phyloP scores from a whole-genome alignment of 2,113 vertebrate genomes.

The Tenrec ecaudatus region DNA sequence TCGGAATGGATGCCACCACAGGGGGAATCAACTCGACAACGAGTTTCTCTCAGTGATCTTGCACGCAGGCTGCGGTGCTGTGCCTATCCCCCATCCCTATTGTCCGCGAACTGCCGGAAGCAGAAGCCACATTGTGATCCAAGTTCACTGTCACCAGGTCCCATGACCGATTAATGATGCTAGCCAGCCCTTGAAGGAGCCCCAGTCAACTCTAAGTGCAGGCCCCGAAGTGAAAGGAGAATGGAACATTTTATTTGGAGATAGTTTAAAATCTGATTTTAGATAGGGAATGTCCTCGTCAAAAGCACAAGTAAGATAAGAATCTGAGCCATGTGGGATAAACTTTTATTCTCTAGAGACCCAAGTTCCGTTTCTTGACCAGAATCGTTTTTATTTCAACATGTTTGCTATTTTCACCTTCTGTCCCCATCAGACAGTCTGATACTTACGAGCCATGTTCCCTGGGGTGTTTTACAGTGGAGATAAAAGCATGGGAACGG shows the following conservation, averaged over 20 bases:
- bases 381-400: slow-evolving; percentile 43
- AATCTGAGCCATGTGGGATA: neutral
- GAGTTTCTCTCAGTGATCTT: neutral
- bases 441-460: slow-evolving; percentile 32
- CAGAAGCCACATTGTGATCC: neutral
- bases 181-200: neutral
- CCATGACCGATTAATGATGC: neutral
- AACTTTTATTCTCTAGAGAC: slow-evolving; percentile 18
- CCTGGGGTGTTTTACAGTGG: slow-evolving; percentile 27
- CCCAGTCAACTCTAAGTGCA: neutral
- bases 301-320: slow-evolving; percentile 30
- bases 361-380: slow-evolving; percentile 52
- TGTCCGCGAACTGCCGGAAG: neutral
- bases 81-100: neutral
- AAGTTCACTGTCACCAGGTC: neutral
- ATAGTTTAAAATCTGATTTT: slow-evolving; percentile 55
- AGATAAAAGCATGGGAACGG: slow-evolving; percentile 42
- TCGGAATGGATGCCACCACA: neutral
- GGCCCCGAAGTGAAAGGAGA: slow-evolving; percentile 22
- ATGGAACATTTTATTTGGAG: slow-evolving; percentile 39
- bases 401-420: slow-evolving; percentile 11
- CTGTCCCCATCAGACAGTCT: neutral
- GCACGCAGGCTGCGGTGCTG: neutral
- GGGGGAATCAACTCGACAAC: neutral
- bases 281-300: slow-evolving; percentile 49